These are phyloP conservation scores for Patiria miniata DNA, from an alignment of 35 echinoderm and acorn worm species.

Conservation along the genomic window DNA sequence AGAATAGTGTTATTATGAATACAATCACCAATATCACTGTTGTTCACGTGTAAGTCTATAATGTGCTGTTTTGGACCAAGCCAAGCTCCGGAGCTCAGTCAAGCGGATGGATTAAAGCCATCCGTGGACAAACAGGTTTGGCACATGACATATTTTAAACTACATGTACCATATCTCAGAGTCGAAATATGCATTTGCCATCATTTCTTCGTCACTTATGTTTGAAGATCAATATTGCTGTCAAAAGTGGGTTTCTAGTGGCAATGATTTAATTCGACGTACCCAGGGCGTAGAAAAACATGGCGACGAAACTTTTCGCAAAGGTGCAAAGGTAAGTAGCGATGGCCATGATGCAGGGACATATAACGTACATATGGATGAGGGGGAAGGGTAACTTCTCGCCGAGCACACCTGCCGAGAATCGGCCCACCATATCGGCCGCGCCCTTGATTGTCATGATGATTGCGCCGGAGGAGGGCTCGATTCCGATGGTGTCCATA, in stretches of 20 bases:
- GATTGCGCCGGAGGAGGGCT: constrained; percentile 53
- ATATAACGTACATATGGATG: constrained; percentile 83
- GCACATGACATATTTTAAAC: no score
- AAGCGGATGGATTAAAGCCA: no score
- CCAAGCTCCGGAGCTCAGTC: no score
- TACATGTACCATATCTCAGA: no score
- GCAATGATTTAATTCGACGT: constrained; percentile 28
- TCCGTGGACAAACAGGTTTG: no score
- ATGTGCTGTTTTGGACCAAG: no score
- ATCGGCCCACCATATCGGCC: constrained; percentile 80
- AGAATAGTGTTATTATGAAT: no score
- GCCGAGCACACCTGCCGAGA: constrained; percentile 74
- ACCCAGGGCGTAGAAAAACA: constrained; percentile 92
- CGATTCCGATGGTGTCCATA: constrained; percentile 79
- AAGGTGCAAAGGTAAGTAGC: constrained; percentile 77
- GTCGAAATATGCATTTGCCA: no score
- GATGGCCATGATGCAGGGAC: constrained; percentile 76
- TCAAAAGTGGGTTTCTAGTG: background rate
- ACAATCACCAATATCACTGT: no score
- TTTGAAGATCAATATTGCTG: no score
- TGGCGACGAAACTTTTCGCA: constrained; percentile 57
- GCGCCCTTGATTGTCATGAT: constrained; percentile 89
- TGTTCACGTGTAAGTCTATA: no score
- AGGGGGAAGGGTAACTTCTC: constrained; percentile 78
- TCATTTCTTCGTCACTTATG: no score